A percentile compares a stretch with the other conserved stretches of the same genome.
Conservation (phyloP, 2,797 vertebrate species). For the Rhodeus uyekii region DNA sequence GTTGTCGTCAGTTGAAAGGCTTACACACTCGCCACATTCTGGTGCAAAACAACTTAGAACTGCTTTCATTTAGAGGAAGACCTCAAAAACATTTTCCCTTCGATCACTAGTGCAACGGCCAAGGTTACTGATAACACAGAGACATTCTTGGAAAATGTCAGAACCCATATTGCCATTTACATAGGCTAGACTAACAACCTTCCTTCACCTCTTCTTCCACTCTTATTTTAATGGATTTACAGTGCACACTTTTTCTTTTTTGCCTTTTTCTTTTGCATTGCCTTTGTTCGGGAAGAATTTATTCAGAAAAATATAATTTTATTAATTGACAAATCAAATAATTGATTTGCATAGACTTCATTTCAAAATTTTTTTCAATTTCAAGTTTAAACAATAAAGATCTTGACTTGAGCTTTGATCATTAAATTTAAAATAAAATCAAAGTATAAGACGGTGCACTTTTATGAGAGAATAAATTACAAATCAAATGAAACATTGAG, state of each 20-base stretch:
- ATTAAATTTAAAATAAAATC: not conserved
- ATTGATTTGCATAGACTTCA: not conserved
- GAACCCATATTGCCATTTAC: slow-evolving; percentile 11
- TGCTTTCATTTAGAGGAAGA: not conserved
- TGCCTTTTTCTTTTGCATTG: no score
- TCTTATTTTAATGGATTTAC: not conserved
- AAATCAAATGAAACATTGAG: not conserved
- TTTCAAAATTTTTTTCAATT: not conserved
- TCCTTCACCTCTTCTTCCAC: slow-evolving; percentile 6
- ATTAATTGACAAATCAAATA: not conserved
- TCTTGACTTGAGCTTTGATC: not conserved
- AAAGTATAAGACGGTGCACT: no score
- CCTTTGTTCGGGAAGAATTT: not conserved
- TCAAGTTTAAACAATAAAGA: not conserved
- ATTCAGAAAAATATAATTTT: not conserved
- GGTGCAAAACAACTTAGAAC: not conserved
- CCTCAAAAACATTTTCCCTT: not conserved
- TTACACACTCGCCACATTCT: not conserved
- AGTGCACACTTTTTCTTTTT: not conserved
- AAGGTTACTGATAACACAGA: slow-evolving; percentile 14
- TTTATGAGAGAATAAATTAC: not conserved
- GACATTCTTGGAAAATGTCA: slow-evolving; percentile 30
- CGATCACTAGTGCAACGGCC: slow-evolving; percentile 10
- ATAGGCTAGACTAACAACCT: not conserved
- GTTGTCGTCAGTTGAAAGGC: not conserved